A percentile compares a stretch with the other conserved stretches of the same genome.
These are phyloP conservation scores for Nettapus auritus DNA, from an alignment of 2,113 vertebrate species.

Conservation along the genomic window DNA sequence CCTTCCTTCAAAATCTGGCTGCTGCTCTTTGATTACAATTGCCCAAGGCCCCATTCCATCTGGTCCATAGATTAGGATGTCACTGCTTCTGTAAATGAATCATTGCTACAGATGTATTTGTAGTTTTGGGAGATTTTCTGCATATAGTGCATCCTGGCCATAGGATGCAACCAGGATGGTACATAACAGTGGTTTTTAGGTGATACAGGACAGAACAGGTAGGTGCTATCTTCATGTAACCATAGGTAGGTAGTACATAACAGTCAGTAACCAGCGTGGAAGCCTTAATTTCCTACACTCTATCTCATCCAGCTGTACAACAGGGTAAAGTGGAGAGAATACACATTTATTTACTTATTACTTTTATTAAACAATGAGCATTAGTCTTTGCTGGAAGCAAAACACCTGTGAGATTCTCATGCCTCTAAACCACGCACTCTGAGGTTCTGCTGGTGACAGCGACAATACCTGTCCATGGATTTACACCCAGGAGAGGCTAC, in stretches of 20 bases:
- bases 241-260: not conserved
- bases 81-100: conserved; percentile 58
- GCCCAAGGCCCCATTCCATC: conserved; percentile 61
- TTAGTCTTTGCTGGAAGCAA: not conserved
- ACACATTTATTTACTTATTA: not conserved
- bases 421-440: not conserved
- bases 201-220: not conserved
- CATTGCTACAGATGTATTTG: conserved; percentile 31
- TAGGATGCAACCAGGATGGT: not conserved
- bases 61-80: conserved; percentile 59
- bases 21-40: conserved; percentile 68
- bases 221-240: not conserved
- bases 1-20: conserved; percentile 26
- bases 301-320: not conserved
- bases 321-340: not conserved
- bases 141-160: not conserved
- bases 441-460: not conserved
- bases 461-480: not conserved
- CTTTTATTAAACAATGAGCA: not conserved
- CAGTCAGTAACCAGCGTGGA: not conserved
- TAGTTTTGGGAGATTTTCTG: conserved; percentile 19
- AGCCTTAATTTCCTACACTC: not conserved
- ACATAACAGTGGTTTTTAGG: not conserved
- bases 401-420: not conserved
- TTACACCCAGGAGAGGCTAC: not conserved